A percentile compares a stretch with the other conserved stretches of the same genome.
Conservation (phyloP, 2,113 vertebrate genomes). For the Aspidoscelis tigris region DNA sequence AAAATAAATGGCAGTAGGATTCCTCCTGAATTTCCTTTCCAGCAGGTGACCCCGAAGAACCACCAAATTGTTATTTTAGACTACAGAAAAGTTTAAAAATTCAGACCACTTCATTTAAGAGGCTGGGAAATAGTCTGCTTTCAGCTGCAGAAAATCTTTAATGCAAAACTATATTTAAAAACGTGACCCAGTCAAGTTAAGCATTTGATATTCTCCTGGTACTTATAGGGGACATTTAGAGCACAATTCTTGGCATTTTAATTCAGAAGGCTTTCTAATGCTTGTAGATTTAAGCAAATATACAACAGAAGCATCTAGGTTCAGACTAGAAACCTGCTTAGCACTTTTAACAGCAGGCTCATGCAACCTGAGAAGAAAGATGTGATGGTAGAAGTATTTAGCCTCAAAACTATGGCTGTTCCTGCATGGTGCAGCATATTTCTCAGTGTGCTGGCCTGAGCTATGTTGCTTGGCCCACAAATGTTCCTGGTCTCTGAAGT, state of each 20-base stretch:
- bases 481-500: too few relatives aligned
- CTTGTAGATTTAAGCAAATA: neutral
- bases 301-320: neutral
- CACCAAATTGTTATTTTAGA: neutral
- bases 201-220: neutral
- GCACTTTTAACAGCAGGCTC: neutral
- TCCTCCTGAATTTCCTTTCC: neutral
- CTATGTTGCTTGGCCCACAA: too few relatives aligned
- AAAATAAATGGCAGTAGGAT: neutral
- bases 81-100: neutral
- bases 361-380: neutral
- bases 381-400: neutral
- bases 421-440: too few relatives aligned
- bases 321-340: neutral
- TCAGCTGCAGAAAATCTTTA: neutral
- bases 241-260: neutral
- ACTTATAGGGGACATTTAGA: neutral
- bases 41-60: neutral
- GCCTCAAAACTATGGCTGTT: neutral
- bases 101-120: neutral
- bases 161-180: neutral
- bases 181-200: neutral
- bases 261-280: neutral
- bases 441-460: too few relatives aligned
- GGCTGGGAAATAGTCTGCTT: neutral